Evolutionary conservation across 2,797 vertebrate genomes (phyloP).

Genomic region (Chelmon rostratus): DNA sequence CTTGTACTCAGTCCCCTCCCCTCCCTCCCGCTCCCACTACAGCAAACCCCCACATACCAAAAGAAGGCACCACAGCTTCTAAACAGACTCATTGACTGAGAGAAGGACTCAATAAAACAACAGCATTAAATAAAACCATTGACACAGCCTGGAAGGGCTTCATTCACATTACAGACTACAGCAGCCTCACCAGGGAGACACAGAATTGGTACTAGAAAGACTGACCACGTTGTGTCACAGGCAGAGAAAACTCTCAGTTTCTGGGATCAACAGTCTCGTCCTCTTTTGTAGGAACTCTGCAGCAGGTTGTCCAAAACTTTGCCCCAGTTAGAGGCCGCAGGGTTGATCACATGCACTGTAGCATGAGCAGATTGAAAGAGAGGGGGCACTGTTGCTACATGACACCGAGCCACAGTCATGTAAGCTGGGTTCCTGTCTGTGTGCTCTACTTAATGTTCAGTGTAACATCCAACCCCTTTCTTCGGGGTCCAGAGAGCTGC

Average conservation of each 20-base stretch:
- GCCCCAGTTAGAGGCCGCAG: constrained; percentile 49
- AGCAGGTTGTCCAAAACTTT: constrained; percentile 49
- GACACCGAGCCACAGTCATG: constrained; percentile 62
- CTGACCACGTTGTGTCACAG: constrained; percentile 61
- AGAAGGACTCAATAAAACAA: constrained; percentile 78
- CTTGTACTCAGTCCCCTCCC: constrained; percentile 57
- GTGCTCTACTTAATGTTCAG: constrained; percentile 69
- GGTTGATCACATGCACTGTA: constrained; percentile 63
- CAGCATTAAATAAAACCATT: constrained; percentile 79
- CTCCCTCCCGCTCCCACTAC: constrained; percentile 58
- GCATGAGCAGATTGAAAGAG: constrained; percentile 57
- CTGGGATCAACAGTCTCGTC: constrained; percentile 68
- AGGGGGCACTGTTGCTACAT: constrained; percentile 80
- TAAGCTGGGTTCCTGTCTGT: constrained; percentile 59
- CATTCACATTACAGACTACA: constrained; percentile 79
- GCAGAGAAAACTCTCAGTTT: constrained; percentile 59
- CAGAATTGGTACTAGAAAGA: constrained; percentile 66
- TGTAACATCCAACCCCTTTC: constrained; percentile 46
- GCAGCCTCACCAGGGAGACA: constrained; percentile 70
- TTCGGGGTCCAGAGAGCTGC: constrained; percentile 70
- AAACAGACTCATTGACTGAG: constrained; percentile 84
- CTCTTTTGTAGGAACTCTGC: constrained; percentile 45
- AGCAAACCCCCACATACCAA: constrained; percentile 83
- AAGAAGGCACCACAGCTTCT: constrained; percentile 95
- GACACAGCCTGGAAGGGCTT: constrained; percentile 68